Evolutionary conservation across 2,888 invertebrate species (phyloP).

Genomic region (Copidosoma aretas): DNA sequence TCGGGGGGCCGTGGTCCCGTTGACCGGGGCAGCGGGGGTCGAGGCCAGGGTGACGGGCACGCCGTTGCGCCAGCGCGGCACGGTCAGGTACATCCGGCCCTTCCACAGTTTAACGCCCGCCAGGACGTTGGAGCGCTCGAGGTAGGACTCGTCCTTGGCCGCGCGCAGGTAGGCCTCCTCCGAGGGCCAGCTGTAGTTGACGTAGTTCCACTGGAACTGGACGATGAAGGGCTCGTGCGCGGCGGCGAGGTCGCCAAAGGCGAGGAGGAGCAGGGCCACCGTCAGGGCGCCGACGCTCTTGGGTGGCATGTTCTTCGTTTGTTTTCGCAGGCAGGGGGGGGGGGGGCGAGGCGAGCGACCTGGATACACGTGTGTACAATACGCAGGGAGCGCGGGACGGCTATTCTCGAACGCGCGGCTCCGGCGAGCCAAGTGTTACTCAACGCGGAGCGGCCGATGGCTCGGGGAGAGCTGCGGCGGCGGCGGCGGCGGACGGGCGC

Average conservation of each 20-base stretch:
- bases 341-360: no score
- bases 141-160: conserved; percentile 67
- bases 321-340: no score
- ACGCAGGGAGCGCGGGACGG: conserved; percentile 20
- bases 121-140: conserved; percentile 73
- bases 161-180: conserved; percentile 66
- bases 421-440: conserved; percentile 42
- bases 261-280: background rate
- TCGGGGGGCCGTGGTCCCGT: conserved; percentile 67
- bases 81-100: conserved; percentile 71
- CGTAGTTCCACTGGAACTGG: conserved; percentile 75
- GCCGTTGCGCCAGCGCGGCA: conserved; percentile 75
- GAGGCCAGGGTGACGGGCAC: conserved; percentile 75
- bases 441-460: conserved; percentile 28
- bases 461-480: background rate
- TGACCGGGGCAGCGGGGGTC: conserved; percentile 61
- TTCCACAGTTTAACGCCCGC: conserved; percentile 74
- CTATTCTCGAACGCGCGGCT: conserved; percentile 45
- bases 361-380: no score
- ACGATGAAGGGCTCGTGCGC: conserved; percentile 69
- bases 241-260: background rate
- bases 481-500: background rate
- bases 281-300: no score
- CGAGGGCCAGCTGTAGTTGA: conserved; percentile 74
- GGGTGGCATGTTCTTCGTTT: no score